Percentiles rank a stretch among this genome's conserved stretches.
Conservation (phyloP, 2,888 invertebrate species). For the Biston betularia region DNA sequence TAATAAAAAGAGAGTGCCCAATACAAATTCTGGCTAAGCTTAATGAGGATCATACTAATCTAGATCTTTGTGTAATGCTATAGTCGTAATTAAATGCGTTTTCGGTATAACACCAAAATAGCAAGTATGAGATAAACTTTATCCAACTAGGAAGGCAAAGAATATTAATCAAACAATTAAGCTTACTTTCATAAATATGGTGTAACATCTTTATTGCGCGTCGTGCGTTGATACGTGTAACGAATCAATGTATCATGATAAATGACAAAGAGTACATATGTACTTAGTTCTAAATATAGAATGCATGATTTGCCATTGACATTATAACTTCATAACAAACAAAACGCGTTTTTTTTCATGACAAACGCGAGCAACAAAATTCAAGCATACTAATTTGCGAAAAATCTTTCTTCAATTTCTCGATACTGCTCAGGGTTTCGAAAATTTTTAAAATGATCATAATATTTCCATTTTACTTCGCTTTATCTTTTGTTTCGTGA, state of each 20-base stretch:
- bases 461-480: slow-evolving; percentile 7
- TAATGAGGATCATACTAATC: background rate
- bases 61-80: background rate
- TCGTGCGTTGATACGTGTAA: background rate
- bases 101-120: background rate
- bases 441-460: slow-evolving; percentile 2
- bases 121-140: slow-evolving; percentile 3
- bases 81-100: slow-evolving; percentile 6
- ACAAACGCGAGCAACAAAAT: slow-evolving; percentile 1
- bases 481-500: background rate
- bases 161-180: background rate
- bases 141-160: background rate
- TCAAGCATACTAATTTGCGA: no score
- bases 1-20: background rate
- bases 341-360: slow-evolving; percentile 13
- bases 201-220: background rate
- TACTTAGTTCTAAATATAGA: slow-evolving; percentile 14
- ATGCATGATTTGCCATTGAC: slow-evolving; percentile 14
- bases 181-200: slow-evolving; percentile 1
- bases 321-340: slow-evolving; percentile 3
- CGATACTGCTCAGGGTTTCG: background rate
- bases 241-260: slow-evolving; percentile 17
- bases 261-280: slow-evolving; percentile 9
- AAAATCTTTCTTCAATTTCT: no score
- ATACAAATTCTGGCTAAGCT: background rate